Evolutionary conservation across 2,797 vertebrate species (phyloP), one percentile per base, ranked within the genome.

Genomic region (Mastacembelus armatus): DNA sequence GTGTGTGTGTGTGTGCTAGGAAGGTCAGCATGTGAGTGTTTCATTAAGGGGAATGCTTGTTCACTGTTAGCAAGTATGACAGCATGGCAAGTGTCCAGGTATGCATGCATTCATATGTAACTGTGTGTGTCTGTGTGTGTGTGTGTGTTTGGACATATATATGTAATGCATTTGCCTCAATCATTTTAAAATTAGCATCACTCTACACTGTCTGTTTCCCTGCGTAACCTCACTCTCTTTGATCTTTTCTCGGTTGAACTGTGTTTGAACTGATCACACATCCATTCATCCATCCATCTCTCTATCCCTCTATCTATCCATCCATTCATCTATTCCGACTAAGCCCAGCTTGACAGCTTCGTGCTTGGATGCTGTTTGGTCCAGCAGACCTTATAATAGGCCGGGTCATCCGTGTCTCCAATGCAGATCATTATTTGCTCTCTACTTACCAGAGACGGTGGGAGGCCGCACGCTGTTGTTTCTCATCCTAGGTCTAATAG

Each of bases 391-490:
- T 87, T 67, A 64, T 79, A 80, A 84, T 83, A 83, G 71, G 56
- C 73, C 16, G 60, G 64, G 74, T 77, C 77, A 62, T 80, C 48
- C 57, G 47, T 58, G 79, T 78, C 75, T 89, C 71, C 72, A 72
- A 82, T 87, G 80, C 71, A 83, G 83, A 87, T 92, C 85, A 88
- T 89, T 88, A 91, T 84, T 89, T 83, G 80, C 80, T 83, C 77
- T 85, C 71, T 80, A 81, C 80, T 86, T 85, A 74, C 75, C 50
- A 62, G 63, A 38, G 38, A 79, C 64, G 47, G 84, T 80, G 85
- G 85, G 85, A 88, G 87, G 83, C 83, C 43, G 70, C 65, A 49
- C 52, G 32, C 69, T 72, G 80, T 89, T 88, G 85, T 91, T 91
- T 90, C 87, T 90, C 89, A 88, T 88, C 81, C 71, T 5, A 42